Percentiles rank a stretch among this genome's conserved stretches.
Conservation (phyloP, 2,797 vertebrate species). For the Eupleurogrammus muticus region DNA sequence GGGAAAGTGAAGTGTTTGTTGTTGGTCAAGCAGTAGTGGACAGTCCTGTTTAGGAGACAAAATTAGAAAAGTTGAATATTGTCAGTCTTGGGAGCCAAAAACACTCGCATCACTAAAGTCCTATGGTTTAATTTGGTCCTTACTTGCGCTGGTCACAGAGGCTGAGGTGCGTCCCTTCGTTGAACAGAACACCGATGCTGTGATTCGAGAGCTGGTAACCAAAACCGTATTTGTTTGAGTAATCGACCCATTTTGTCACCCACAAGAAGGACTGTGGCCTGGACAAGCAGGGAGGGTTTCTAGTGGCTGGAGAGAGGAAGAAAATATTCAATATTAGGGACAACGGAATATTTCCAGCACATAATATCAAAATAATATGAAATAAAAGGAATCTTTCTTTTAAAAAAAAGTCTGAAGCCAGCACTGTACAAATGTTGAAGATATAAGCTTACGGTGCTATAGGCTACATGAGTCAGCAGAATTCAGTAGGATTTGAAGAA, state of each 20-base stretch:
- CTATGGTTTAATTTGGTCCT: conserved; percentile 35
- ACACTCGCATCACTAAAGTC: conserved; percentile 1
- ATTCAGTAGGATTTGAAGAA: conserved; percentile 23
- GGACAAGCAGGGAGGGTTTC: conserved; percentile 91
- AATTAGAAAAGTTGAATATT: not conserved
- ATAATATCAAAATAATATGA: not conserved
- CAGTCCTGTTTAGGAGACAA: conserved; percentile 81
- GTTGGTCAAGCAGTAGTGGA: conserved; percentile 95
- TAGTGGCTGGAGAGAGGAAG: conserved; percentile 82
- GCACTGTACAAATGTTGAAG: conserved; percentile 9
- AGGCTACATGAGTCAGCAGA: conserved; percentile 37
- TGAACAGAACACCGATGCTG: conserved; percentile 95
- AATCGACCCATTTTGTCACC: conserved; percentile 99
- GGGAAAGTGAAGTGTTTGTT: conserved; percentile 93
- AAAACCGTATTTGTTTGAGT: conserved; percentile 99
- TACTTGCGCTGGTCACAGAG: conserved; percentile 93
- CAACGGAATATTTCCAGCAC: not conserved
- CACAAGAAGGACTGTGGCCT: conserved; percentile 93
- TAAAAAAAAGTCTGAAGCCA: not conserved
- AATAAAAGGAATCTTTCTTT: not conserved
- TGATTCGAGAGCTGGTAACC: conserved; percentile 98
- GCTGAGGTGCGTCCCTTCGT: conserved; percentile 94
- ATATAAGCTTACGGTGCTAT: not conserved
- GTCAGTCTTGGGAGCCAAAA: not conserved
- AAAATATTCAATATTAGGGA: not conserved